phyloP scores from a whole-genome alignment of 1,140 invertebrate species.

The Asobara japonica region DNA sequence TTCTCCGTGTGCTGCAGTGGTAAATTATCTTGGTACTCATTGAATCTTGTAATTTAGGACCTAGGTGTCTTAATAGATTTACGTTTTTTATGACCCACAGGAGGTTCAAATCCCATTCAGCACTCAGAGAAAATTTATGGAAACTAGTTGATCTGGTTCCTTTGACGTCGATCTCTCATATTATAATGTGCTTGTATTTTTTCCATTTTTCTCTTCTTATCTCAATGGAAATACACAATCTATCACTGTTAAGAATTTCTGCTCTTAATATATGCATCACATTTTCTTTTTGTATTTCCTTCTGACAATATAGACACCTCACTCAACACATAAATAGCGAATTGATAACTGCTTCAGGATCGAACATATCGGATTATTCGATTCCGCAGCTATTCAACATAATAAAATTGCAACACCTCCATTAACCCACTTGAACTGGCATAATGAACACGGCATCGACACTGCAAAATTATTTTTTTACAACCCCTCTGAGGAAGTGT shows the following conservation, averaged over 20 bases:
- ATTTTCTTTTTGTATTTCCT: too few relatives aligned
- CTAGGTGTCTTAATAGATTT: neutral
- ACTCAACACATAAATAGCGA: too few relatives aligned
- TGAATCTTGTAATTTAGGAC: neutral
- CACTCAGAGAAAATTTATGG: slow-evolving; percentile 2
- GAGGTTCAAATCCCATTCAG: neutral
- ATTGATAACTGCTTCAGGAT: too few relatives aligned
- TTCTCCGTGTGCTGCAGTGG: neutral
- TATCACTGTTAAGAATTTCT: neutral
- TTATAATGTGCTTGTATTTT: neutral
- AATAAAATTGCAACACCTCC: too few relatives aligned
- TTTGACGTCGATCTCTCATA: neutral
- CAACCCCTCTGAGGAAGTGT: too few relatives aligned
- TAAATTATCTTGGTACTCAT: neutral
- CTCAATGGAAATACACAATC: neutral
- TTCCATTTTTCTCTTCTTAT: neutral
- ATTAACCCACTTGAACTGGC: too few relatives aligned
- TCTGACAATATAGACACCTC: too few relatives aligned
- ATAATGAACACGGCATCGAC: too few relatives aligned
- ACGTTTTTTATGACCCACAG: neutral
- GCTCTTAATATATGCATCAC: neutral
- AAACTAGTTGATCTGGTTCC: slow-evolving; percentile 4
- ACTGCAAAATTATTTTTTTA: too few relatives aligned
- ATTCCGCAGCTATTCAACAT: too few relatives aligned
- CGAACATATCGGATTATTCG: too few relatives aligned